Conservation (phyloP, 2,888 invertebrate genomes). For the Metopia argyrocephala region DNA sequence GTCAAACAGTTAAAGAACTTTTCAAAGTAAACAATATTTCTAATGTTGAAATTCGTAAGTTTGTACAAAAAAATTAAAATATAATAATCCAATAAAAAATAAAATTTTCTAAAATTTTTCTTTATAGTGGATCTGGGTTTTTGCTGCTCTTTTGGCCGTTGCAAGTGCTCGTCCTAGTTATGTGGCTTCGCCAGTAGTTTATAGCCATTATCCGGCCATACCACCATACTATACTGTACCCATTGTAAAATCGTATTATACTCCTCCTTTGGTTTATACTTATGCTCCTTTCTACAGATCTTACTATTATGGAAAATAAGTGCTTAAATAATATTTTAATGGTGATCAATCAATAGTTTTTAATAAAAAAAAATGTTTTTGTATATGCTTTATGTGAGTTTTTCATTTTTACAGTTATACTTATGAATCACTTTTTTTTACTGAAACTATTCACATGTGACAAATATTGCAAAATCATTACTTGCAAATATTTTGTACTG, state of each 20-base stretch:
- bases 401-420: no score
- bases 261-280: slow-evolving; percentile 27
- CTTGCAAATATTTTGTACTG: no score
- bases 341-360: no score
- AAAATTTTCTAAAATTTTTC: neutral
- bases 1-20: neutral
- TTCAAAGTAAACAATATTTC: neutral
- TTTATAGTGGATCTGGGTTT: neutral
- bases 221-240: neutral
- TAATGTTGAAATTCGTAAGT: neutral
- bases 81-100: neutral
- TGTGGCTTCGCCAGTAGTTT: slow-evolving; percentile 52
- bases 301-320: neutral
- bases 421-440: no score
- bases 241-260: slow-evolving; percentile 1
- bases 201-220: slow-evolving; percentile 12
- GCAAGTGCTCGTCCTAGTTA: no score
- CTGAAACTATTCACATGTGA: no score
- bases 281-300: slow-evolving; percentile 66
- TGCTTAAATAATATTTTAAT: neutral
- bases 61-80: neutral
- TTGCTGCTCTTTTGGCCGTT: neutral
- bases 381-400: no score
- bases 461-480: no score
- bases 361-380: no score